These are phyloP conservation scores for Platycercus adscitus DNA, from an alignment of 2,113 vertebrate species.

Conservation along the genomic window DNA sequence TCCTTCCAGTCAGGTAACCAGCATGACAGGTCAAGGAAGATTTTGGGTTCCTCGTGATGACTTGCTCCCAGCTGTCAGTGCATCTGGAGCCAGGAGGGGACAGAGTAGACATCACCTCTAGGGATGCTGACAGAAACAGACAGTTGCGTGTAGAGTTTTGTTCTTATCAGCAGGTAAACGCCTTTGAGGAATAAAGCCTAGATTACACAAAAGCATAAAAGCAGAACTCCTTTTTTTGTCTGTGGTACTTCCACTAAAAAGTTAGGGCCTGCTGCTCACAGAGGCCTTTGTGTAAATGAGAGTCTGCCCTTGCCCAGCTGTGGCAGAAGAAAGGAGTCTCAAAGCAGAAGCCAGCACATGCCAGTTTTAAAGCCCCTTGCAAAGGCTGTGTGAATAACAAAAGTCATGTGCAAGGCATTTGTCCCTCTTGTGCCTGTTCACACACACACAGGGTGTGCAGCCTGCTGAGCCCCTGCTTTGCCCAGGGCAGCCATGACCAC, in stretches of 20 bases:
- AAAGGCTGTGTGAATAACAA: not conserved
- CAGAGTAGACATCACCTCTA: not conserved
- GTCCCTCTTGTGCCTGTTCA: not conserved
- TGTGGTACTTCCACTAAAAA: not conserved
- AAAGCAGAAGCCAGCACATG: not conserved
- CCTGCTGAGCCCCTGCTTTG: not conserved
- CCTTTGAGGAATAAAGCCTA: slow-evolving; percentile 50
- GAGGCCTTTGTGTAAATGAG: not conserved
- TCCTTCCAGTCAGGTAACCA: not conserved
- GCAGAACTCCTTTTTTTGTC: not conserved
- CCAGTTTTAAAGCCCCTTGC: not conserved
- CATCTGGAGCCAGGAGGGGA: not conserved
- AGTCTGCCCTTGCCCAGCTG: not conserved
- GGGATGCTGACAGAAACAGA: slow-evolving; percentile 5
- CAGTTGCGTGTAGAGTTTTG: not conserved
- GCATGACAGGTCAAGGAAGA: not conserved
- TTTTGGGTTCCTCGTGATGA: fast-evolving
- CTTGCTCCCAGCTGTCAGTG: not conserved
- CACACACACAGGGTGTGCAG: fast-evolving
- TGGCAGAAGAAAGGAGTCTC: not conserved
- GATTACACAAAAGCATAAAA: slow-evolving; percentile 26
- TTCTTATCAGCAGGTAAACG: not conserved
- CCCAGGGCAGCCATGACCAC: not conserved
- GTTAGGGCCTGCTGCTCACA: not conserved
- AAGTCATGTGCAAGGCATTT: fast-evolving